Base-by-base conservation (phyloP, 2,113 vertebrate genomes). In the Sarotherodon lohbergeri region DNA sequence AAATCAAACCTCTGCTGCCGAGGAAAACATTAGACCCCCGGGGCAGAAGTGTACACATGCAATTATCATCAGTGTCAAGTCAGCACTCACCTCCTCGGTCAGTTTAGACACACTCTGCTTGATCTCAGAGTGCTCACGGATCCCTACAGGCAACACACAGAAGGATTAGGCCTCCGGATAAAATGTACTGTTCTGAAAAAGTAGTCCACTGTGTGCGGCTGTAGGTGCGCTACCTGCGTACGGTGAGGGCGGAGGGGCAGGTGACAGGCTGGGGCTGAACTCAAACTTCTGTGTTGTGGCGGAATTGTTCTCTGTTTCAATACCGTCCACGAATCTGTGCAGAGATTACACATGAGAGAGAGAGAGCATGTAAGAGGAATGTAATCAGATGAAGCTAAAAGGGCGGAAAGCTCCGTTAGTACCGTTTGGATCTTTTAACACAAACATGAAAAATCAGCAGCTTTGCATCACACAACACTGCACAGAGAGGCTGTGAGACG, bases 281-380 rank as follows among this genome's bases (percentile, higher is more conserved):
- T 97, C 97, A 92, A 97, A 97, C 91, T 93, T 97, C 89, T 95
- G 97, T 0, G 94, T 92, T 4, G 93, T 93, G 13, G 85, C 89
- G 79, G 91, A 93, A 63, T 84, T 95, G 88, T 81, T 95, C 81
- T 97, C 96, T 0, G 96, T 96, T 92, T 97, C 97, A 11, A 97
- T 97, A 34, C 97, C 97, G 6, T 97, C 97, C 88, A 97, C 97
- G 83, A 97, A 97, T 85, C 97, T 97, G 36, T 52, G 84, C 16
- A 79, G 83, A 36, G 54, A 61, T 85, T 46, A 54, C 82, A 84
- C 48, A n/a, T 7, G 3, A 55, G 54, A 55, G 12, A 55, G 12
- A 24, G 5, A 10, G n/a, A 2, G 3, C 3, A 14, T 4, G 24
- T 32, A 4, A 34, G 32, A 55, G 32, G 81, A 80, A 59, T 83